Base-by-base conservation (phyloP, 2,888 invertebrate species). In the Scelioninae gen. 1 region DNA sequence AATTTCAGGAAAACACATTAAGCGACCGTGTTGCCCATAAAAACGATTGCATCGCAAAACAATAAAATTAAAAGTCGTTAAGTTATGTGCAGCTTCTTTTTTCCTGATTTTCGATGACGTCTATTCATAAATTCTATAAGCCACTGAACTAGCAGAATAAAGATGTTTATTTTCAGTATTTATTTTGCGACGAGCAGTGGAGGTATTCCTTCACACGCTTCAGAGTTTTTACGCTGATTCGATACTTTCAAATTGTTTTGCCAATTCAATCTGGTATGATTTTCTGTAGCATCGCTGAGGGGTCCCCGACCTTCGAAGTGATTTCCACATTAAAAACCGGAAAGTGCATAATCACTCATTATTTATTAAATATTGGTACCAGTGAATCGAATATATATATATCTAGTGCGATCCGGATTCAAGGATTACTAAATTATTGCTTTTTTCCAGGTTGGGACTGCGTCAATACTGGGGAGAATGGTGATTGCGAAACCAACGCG, bases 401-500 rank as follows among this genome's bases (percentile, higher is more conserved):
- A n/a, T n/a, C n/a, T n/a, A n/a, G n/a, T n/a, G n/a, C n/a, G n/a
- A n/a, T n/a, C n/a, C n/a, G n/a, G n/a, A n/a, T n/a, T n/a, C n/a
- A n/a, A n/a, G n/a, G 9, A 23, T 40, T 31, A 43, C 4, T n/a
- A 32, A 32, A 47, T 32, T 34, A 13, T 34, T 47, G 32, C 7
- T 9, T 65, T 71, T 7, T 87, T 83, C 9, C 74, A 91, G 91
- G 88, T 56, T 91, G 91, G 90, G 90, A 90, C 38, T 87, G 84
- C 51, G 69, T 86, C 4, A 88, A 86, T 31, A 47, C 85, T 32
- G 88, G 87, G 10, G 91, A 91, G 56, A 84, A 86, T 23, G 85
- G 76, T 7, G 91, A 92, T 43, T 86, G 86, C 65, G 92, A 91
- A 51, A 85, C 88, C 0, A 88, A 76, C 29, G 91, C 90, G 55